Conservation (phyloP, 2,797 vertebrate genomes). For the Channallabes apus region DNA sequence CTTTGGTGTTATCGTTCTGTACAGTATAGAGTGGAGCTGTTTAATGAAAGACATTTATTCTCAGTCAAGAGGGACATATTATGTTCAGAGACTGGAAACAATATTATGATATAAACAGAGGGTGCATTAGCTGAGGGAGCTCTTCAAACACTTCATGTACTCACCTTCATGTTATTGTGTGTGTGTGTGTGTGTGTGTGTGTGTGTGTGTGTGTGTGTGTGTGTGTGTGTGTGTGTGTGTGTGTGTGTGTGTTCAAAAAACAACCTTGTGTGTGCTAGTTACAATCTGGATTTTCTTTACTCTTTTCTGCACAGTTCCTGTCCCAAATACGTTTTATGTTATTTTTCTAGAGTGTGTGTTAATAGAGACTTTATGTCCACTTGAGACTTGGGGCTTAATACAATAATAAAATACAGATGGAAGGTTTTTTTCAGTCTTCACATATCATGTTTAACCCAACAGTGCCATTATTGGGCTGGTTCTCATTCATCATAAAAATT, state of each 20-base stretch:
- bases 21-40: neutral
- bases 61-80: constrained; percentile 23
- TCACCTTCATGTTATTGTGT: no score
- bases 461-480: constrained; percentile 3
- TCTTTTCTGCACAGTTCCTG: neutral
- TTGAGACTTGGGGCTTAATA: neutral
- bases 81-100: constrained; percentile 9
- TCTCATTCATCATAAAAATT: constrained; percentile 19
- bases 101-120: constrained; percentile 13
- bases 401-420: constrained; percentile 5
- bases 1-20: constrained; percentile 8
- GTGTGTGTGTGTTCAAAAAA: constrained; percentile 2
- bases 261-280: neutral
- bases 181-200: neutral
- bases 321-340: neutral
- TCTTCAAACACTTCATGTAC: neutral
- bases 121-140: neutral
- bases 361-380: neutral
- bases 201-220: constrained; percentile 4
- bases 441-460: constrained; percentile 11
- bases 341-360: neutral
- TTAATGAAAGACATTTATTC: constrained; percentile 37
- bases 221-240: constrained; percentile 14
- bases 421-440: neutral
- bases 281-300: constrained; percentile 1